Base-by-base conservation (phyloP, 2,888 invertebrate species). In the Ctenicera cuprea region DNA sequence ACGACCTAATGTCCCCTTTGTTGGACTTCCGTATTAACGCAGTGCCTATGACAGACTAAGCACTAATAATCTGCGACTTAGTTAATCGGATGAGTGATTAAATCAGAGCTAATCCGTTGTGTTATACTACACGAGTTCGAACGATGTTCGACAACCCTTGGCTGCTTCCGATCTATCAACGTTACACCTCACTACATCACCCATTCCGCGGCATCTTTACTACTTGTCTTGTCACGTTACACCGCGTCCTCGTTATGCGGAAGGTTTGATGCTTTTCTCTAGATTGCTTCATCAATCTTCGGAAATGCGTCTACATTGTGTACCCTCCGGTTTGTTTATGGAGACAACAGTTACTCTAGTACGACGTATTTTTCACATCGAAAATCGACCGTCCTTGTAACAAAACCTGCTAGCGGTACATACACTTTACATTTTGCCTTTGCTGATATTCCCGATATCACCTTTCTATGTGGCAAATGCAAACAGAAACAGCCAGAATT, bases 271-370 rank as follows among this genome's bases (percentile, higher is more conserved):
- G 81, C 80, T 80, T 81, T 82, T 78, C 82, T 79, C 79, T 80
- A 82, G 79, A 82, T 82, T 82, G 81, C 77, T 76, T 79, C 82
- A 82, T 82, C 82, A 82, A 82, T 82, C 82, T 82, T 82, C 74
- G 69, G 71, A 71, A 76, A 73, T 73, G 71, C 74, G 68, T 73
- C 71, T 71, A 79, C 71, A 73, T 73, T 70, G 65, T 78, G 77
- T 77, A 77, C 78, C 77, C 78, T 75, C 72, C 76, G 76, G 78
- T 79, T 75, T 75, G 75, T 75, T 75, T 75, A 73, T 73, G 70
- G 75, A 73, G 73, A 75, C 75, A 75, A 73, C 75, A 69, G 73
- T 73, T 75, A 73, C 73, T 73, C 68, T 65, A 59, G 67, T 73
- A 70, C 45, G 54, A 48, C 65, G 57, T 63, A 74, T 71, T 74